Conservation (phyloP, 53 echinoderm and acorn worm species). For the Echinometra lucunter region DNA sequence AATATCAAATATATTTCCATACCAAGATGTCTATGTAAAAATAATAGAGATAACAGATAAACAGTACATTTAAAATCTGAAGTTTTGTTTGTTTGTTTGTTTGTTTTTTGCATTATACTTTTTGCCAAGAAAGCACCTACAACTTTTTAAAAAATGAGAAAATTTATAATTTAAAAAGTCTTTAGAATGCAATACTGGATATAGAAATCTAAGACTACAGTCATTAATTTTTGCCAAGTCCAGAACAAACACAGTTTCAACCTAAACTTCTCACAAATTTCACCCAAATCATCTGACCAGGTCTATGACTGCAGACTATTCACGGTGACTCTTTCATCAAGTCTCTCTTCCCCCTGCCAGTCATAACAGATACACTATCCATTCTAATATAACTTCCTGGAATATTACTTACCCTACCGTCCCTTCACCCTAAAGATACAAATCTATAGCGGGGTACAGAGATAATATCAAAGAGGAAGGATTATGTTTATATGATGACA, state of each 20-base stretch:
- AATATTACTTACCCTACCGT: neutral
- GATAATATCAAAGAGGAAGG: neutral
- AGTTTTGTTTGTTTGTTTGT: too few species aligned
- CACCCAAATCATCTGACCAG: neutral
- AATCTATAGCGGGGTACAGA: constrained; percentile 3
- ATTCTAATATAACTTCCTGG: constrained; percentile 21
- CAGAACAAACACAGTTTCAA: neutral
- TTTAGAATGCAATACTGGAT: too few species aligned
- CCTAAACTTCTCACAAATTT: neutral
- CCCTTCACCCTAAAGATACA: constrained; percentile 9
- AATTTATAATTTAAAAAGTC: too few species aligned
- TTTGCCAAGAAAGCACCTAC: too few species aligned
- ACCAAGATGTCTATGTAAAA: too few species aligned
- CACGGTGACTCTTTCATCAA: neutral
- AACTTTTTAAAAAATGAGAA: too few species aligned
- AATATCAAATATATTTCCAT: too few species aligned
- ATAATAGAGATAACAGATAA: too few species aligned
- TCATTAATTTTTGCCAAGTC: too few species aligned
- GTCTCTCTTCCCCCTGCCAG: constrained; percentile 26
- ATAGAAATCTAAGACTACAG: too few species aligned
- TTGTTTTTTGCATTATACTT: too few species aligned
- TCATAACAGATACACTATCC: constrained; percentile 26
- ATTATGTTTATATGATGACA: constrained; percentile 20
- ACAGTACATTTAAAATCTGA: too few species aligned
- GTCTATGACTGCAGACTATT: neutral